Evolutionary conservation across 2,113 vertebrate genomes (phyloP), one percentile per base, ranked within the genome.

Genomic region (Clupea harengus): DNA sequence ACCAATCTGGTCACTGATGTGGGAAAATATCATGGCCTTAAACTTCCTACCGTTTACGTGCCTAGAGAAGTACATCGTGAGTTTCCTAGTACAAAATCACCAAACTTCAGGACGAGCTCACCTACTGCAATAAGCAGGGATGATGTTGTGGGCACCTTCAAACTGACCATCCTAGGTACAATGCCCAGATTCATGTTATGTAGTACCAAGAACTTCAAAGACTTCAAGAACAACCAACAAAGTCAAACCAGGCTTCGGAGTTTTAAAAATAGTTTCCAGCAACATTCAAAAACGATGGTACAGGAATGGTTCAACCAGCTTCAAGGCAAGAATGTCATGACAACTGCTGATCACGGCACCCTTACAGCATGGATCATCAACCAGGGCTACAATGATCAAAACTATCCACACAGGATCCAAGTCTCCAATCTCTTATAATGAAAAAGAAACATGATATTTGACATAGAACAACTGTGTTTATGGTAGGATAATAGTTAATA

Each of bases 71-170:
- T 17, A 20, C 6, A 39, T 54, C 18, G 8, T 4, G 22, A 17
- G 49, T 81, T 81, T 22, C 44, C 52, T 22, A 83, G 67, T 57
- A 83, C 49, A 54, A 8, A 7, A 81, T 60, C 5, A 10, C 0
- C 1, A 83, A 15, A 11, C 0, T 17, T 78, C 25, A 46, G 44
- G 1, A 45, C 45, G 0, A 13, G 45, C 17, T 3, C 80, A 28
- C 15, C 81, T n/a, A 2, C 25, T 39, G 5, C 45, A 45, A 86
- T 83, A 20, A 45, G 18, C 7, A 57, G 4, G 3, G 81, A 86
- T 82, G 45, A 86, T 25, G 10, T 83, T 80, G 82, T 57, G 15
- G 82, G 22, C 20, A 80, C 82, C 32, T 83, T 86, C 60, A 86
- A 86, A 75, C 46, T 83, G 32, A 80, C 44, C 1, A 80, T 86